phyloP scores from a whole-genome alignment of 2,888 invertebrate genomes.

The Melikaiella ostensackeni region DNA sequence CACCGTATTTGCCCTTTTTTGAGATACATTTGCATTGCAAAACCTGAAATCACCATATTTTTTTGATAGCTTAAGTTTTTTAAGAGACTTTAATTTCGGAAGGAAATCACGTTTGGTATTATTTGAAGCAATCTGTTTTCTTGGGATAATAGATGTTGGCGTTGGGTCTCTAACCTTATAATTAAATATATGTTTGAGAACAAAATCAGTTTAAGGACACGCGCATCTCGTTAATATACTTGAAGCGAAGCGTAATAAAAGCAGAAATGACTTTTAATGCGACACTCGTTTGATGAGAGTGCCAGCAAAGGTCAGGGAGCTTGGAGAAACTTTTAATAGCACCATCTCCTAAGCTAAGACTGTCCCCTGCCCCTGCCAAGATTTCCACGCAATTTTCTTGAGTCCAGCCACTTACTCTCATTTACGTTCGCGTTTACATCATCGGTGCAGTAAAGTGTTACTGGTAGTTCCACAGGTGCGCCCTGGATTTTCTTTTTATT shows the following conservation, averaged over 20 bases:
- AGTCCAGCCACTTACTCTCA: conserved; percentile 70
- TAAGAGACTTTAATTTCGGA: too few species aligned
- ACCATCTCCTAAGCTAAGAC: neutral
- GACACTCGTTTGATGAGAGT: neutral
- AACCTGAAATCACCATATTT: too few species aligned
- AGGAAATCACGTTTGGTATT: too few species aligned
- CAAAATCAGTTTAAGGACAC: neutral
- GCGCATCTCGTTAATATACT: neutral
- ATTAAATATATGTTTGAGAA: neutral
- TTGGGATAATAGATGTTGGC: too few species aligned
- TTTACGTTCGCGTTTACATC: conserved; percentile 76
- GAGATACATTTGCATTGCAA: too few species aligned
- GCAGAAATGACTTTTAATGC: neutral
- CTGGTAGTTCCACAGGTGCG: conserved; percentile 73
- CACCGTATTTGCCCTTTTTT: too few species aligned
- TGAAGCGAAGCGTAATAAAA: neutral
- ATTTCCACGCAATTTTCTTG: conserved; percentile 71
- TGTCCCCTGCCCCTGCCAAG: conserved; percentile 35
- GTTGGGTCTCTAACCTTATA: too few species aligned
- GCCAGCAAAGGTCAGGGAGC: neutral
- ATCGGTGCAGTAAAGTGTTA: conserved; percentile 74
- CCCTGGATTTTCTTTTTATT: conserved; percentile 70
- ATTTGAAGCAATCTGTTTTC: too few species aligned
- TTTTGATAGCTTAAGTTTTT: too few species aligned
- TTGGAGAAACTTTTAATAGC: conserved; percentile 34